These are phyloP conservation scores for Spatulosminthurus flaviceps DNA, from an alignment of 2,888 invertebrate species.

Conservation along the genomic window DNA sequence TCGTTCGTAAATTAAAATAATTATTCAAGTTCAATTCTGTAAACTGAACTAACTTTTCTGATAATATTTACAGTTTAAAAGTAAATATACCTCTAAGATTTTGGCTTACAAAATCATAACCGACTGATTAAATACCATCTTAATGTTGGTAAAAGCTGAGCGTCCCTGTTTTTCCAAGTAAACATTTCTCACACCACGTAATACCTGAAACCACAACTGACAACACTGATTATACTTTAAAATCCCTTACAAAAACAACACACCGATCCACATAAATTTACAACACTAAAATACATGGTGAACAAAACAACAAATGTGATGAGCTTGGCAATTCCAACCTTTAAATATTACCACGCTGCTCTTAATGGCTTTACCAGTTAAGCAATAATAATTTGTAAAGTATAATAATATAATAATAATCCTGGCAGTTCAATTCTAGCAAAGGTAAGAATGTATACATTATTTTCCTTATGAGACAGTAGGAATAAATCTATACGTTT, in stretches of 20 bases:
- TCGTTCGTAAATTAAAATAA: neutral
- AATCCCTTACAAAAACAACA: too few relatives aligned
- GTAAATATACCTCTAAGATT: neutral
- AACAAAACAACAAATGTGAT: too few relatives aligned
- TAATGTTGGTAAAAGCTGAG: neutral
- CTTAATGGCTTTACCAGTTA: neutral
- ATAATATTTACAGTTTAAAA: conserved; percentile 6
- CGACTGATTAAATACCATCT: neutral
- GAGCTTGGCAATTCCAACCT: too few relatives aligned
- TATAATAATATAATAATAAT: neutral
- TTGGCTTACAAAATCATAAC: neutral
- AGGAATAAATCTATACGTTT: neutral
- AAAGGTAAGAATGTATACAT: neutral
- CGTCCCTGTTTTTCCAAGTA: too few relatives aligned
- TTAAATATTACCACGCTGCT: neutral
- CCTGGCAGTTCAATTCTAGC: conserved; percentile 1
- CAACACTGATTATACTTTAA: too few relatives aligned
- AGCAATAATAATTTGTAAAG: neutral
- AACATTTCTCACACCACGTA: too few relatives aligned
- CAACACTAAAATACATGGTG: too few relatives aligned
- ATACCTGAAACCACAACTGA: too few relatives aligned
- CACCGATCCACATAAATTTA: too few relatives aligned
- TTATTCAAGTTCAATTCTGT: neutral
- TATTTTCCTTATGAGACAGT: neutral
- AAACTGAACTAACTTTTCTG: neutral